A percentile compares a stretch with the other conserved stretches of the same genome.
Conservation (phyloP, 1,140 invertebrate species). For the Triops cancriformis region DNA sequence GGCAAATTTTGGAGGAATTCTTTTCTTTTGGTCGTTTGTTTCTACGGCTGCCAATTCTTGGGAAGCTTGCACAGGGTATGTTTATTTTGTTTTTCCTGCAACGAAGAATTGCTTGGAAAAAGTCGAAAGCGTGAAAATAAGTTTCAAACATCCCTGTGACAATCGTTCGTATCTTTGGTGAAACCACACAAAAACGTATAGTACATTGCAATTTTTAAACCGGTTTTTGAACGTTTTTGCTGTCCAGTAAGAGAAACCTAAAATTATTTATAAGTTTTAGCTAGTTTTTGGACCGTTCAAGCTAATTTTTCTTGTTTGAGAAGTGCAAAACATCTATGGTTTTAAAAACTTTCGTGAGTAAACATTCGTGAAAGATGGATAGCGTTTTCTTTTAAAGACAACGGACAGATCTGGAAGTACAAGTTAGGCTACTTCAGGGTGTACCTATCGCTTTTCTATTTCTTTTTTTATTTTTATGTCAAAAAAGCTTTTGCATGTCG, state of each 20-base stretch:
- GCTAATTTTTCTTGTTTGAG: no score
- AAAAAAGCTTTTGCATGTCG: neutral
- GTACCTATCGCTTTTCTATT: neutral
- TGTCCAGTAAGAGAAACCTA: no score
- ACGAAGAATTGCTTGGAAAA: neutral
- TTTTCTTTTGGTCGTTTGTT: neutral
- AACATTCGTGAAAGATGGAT: neutral
- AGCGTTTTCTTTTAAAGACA: neutral
- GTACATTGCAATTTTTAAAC: no score
- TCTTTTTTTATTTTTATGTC: neutral
- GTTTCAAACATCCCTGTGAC: neutral
- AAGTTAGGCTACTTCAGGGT: slow-evolving; percentile 4
- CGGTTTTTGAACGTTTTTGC: no score
- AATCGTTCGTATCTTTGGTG: neutral
- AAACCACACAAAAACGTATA: no score
- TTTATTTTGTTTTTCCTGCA: neutral
- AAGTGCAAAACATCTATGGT: no score
- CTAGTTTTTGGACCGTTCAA: no score
- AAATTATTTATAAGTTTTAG: no score
- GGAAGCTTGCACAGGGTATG: neutral
- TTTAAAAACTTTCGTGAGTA: no score
- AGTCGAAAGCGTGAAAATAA: neutral
- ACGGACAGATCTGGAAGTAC: neutral
- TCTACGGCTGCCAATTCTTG: neutral
- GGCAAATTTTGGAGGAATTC: neutral